Percentiles rank a stretch among this genome's conserved stretches.
phyloP scores from a whole-genome alignment of 2,113 vertebrate genomes.

The Phalacrocorax pelagicus region DNA sequence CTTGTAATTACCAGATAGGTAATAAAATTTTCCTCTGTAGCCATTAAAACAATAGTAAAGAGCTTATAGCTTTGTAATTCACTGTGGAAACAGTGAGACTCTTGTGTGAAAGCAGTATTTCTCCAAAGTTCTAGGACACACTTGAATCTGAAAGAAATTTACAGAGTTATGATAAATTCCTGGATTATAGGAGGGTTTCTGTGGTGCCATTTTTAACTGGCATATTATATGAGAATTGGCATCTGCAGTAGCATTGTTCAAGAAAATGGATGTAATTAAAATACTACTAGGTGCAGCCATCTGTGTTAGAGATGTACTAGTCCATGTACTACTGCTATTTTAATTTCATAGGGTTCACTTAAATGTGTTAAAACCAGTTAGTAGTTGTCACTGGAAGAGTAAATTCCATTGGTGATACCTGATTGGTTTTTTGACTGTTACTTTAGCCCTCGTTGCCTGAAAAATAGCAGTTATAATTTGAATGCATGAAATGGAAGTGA shows the following conservation, averaged over 20 bases:
- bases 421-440: neutral
- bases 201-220: neutral
- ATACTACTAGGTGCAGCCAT: neutral
- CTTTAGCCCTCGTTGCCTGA: neutral
- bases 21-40: neutral
- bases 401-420: neutral
- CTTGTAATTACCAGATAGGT: neutral
- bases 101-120: neutral
- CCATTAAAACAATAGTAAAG: neutral
- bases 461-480: neutral
- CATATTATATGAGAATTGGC: neutral
- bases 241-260: neutral
- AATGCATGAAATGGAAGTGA: neutral
- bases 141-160: neutral
- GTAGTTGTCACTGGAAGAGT: neutral
- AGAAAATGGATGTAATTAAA: neutral
- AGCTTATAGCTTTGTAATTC: neutral
- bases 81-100: neutral
- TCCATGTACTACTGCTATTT: neutral
- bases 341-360: neutral
- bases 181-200: neutral
- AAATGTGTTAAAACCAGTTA: neutral
- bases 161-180: neutral
- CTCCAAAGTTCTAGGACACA: neutral
- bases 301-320: neutral